Percentiles rank a stretch among this genome's conserved stretches.
Conservation (phyloP, 2,113 vertebrate genomes). For the Origma solitaria region DNA sequence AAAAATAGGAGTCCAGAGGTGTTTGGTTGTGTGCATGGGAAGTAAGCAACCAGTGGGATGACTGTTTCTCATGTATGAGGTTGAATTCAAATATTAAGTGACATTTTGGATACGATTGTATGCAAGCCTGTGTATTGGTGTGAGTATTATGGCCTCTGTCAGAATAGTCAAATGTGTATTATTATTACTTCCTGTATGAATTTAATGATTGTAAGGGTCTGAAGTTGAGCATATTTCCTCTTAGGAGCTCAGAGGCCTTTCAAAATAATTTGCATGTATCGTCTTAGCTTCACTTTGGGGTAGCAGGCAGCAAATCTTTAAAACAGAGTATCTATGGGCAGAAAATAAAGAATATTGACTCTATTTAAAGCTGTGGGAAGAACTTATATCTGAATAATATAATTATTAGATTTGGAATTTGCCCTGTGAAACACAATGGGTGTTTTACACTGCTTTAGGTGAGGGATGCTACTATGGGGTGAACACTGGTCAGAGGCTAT, state of each 20-base stretch:
- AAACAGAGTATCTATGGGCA: not conserved
- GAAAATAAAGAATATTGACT: not conserved
- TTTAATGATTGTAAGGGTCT: not conserved
- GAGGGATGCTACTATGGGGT: not conserved
- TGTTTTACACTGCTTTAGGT: not conserved
- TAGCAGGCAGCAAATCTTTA: not conserved
- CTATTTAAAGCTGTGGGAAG: not conserved
- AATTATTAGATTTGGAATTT: not conserved
- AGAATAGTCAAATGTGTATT: not conserved
- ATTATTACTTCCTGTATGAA: not conserved
- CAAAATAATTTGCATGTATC: not conserved
- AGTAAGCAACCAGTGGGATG: not conserved
- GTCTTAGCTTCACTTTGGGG: not conserved
- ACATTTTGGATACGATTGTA: not conserved
- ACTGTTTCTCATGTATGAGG: not conserved
- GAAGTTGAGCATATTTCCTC: not conserved
- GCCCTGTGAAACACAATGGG: not conserved
- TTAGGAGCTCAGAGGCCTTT: not conserved
- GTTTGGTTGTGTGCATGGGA: not conserved
- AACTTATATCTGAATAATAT: not conserved
- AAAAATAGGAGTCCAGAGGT: not conserved
- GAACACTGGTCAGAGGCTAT: not conserved
- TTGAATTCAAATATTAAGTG: not conserved
- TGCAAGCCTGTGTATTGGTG: not conserved
- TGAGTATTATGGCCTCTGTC: not conserved